A percentile compares a stretch with the other conserved stretches of the same genome.
Conservation (phyloP, 2,113 vertebrate genomes). For the Verasper variegatus region DNA sequence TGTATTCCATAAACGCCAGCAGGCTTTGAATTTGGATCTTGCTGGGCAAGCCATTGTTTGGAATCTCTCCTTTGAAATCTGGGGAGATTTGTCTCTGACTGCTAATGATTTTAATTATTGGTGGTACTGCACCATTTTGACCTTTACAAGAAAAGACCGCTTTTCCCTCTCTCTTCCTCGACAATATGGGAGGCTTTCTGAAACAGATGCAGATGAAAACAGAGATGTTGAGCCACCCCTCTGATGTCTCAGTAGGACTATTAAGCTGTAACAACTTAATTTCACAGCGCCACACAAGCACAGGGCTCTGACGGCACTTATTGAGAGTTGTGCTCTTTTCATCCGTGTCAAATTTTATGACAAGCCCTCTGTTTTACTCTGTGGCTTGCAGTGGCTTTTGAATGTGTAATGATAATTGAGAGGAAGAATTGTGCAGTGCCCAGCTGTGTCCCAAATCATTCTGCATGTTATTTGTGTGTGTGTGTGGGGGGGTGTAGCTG, state of each 20-base stretch:
- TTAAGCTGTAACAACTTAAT: slow-evolving; percentile 66
- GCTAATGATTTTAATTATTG: slow-evolving; percentile 47
- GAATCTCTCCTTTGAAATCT: slow-evolving; percentile 22
- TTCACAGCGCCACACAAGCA: slow-evolving; percentile 55
- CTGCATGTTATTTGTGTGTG: not conserved
- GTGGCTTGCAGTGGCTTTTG: slow-evolving; percentile 45
- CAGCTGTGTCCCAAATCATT: slow-evolving; percentile 65
- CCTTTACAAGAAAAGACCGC: slow-evolving; percentile 7
- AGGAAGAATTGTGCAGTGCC: slow-evolving; percentile 48
- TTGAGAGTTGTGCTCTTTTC: slow-evolving; percentile 63
- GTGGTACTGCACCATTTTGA: slow-evolving; percentile 5
- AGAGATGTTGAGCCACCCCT: slow-evolving; percentile 37
- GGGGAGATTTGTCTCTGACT: slow-evolving; percentile 30
- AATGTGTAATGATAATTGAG: slow-evolving; percentile 65
- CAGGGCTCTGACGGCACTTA: slow-evolving; percentile 57
- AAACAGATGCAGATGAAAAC: slow-evolving; percentile 40
- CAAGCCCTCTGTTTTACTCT: slow-evolving; percentile 55
- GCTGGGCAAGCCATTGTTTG: slow-evolving; percentile 23
- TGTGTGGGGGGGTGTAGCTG: not conserved
- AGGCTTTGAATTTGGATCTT: slow-evolving; percentile 25
- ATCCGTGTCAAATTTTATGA: slow-evolving; percentile 69
- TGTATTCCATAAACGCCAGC: slow-evolving; percentile 29
- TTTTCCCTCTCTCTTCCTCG: slow-evolving; percentile 10
- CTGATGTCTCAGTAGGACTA: slow-evolving; percentile 56
- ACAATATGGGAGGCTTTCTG: slow-evolving; percentile 17